Base-by-base conservation (phyloP, 2,113 vertebrate genomes). In the Calypte anna region DNA sequence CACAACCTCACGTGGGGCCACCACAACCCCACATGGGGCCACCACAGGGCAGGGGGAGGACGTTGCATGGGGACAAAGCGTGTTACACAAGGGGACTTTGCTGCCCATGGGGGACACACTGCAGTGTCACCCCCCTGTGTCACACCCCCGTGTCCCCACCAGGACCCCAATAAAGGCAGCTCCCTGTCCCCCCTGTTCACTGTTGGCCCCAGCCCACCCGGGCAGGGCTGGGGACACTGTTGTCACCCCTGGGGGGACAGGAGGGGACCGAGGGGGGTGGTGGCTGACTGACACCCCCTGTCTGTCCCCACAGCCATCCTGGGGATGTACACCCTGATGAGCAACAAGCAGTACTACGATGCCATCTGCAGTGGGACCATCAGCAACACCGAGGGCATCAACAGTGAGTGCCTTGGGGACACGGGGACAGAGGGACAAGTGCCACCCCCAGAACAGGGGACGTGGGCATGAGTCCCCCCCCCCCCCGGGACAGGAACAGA, bases 321-420 rank as follows among this genome's bases (percentile, higher is more conserved):
- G 89, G 99, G 99, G 62, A 99, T 99, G 99, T 99, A 99, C 97
- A 99, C 99, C 0, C 97, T 99, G 95, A 99, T 99, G 99, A 99
- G 99, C 96, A 99, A 99, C 98, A 99, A 99, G 97, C 99, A 99
- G 83, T 99, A 99, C 96, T 99, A 99, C 13, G 99, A 99, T 0
- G 99, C 99, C 36, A 98, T 99, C 95, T 99, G 99, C 91, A 98
- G 98, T 3, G 99, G 99, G 44, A 98, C 90, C 76, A 99, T 99
- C 96, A 97, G 97, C 88, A 99, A 99, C 98, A 99, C 98, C 0
- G 99, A 99, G 92, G 99, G 99, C 96, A 99, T 99, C 82, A 99
- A 98, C 98, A 99, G 99, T 99, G 97, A 97, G 99, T 98, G 75
- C 15, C 15, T 1, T 3, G 9, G 6, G 27, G 46, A 7, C 30